Evolutionary conservation across 2,113 vertebrate genomes (phyloP).

Genomic region (Glareola pratincola): DNA sequence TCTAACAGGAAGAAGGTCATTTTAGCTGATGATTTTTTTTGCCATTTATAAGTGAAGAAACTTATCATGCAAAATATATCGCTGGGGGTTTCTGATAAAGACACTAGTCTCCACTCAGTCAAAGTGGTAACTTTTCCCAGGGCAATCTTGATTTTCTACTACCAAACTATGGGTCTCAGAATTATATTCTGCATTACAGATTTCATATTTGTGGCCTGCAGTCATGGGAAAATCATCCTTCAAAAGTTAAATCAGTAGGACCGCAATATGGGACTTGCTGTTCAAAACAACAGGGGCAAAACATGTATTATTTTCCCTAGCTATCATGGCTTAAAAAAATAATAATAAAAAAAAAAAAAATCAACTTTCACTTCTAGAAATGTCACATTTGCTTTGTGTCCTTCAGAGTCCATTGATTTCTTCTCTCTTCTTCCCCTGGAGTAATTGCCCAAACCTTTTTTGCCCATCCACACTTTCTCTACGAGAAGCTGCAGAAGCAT

Average conservation of each 20-base stretch:
- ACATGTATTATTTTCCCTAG: not conserved
- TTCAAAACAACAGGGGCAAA: not conserved
- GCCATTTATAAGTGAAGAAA: not conserved
- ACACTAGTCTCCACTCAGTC: not conserved
- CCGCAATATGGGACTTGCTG: not conserved
- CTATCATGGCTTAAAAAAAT: not conserved
- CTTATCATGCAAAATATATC: not conserved
- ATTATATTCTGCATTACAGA: not conserved
- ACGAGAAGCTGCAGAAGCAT: not conserved
- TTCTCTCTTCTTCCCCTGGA: not conserved
- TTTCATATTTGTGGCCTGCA: not conserved
- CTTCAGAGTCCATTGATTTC: constrained; percentile 28
- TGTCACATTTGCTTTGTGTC: not conserved
- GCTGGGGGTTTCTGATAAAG: not conserved
- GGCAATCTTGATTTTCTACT: not conserved
- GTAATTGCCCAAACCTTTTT: not conserved
- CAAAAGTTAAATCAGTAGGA: not conserved
- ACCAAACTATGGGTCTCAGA: not conserved
- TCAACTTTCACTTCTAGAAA: not conserved
- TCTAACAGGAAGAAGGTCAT: not conserved
- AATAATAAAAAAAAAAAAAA: not conserved
- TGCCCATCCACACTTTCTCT: not conserved
- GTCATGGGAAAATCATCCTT: constrained; percentile 5
- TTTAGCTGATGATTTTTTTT: not conserved
- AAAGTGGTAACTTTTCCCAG: not conserved